Conservation (phyloP, 2,888 invertebrate genomes). For the Lamellibrachia columna region DNA sequence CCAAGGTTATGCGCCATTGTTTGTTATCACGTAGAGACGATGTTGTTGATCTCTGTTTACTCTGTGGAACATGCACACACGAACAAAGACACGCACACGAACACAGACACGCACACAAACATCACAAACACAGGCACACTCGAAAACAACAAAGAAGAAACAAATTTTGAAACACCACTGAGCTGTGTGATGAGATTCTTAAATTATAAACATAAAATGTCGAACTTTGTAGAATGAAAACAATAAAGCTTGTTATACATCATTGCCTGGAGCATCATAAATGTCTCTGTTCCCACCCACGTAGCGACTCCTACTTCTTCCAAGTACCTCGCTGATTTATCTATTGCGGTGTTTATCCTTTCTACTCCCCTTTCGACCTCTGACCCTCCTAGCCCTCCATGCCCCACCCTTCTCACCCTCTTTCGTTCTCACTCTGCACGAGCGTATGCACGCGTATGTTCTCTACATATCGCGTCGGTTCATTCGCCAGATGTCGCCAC, state of each 20-base stretch:
- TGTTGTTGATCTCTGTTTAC: not conserved
- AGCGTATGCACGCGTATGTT: not conserved
- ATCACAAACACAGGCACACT: not conserved
- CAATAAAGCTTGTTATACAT: not conserved
- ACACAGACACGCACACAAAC: not conserved
- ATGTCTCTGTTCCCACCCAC: not conserved
- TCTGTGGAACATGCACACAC: not conserved
- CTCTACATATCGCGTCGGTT: not conserved
- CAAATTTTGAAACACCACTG: not conserved
- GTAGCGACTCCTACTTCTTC: not conserved
- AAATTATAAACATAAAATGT: conserved; percentile 18
- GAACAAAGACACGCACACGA: conserved; percentile 8
- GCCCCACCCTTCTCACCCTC: not conserved
- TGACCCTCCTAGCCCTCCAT: not conserved
- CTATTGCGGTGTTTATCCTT: not conserved
- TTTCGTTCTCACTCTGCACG: not conserved
- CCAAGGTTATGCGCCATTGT: not conserved
- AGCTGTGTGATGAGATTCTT: not conserved
- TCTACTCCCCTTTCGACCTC: not conserved
- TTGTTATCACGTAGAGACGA: not conserved
- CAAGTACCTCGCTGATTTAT: not conserved
- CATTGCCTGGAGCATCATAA: not conserved
- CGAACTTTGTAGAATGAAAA: not conserved
- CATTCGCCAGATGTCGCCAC: not conserved
- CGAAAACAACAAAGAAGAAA: conserved; percentile 27